Evolutionary conservation across 2,888 invertebrate species (phyloP).

Genomic region (Apotomis turbidana): DNA sequence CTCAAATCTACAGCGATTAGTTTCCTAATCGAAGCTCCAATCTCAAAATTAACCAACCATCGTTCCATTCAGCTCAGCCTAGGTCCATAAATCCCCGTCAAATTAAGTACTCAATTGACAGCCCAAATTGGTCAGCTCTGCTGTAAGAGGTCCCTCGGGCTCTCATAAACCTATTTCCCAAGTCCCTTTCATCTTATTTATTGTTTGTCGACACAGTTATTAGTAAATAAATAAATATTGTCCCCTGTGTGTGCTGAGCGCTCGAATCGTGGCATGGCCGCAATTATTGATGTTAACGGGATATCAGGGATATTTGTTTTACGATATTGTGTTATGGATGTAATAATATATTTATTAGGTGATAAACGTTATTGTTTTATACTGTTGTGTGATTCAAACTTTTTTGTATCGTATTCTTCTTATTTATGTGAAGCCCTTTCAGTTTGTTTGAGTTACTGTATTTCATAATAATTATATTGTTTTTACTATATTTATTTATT

Average conservation of each 20-base stretch:
- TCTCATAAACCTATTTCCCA: slow-evolving; percentile 79
- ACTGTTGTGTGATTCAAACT: not conserved
- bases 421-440: too few relatives aligned
- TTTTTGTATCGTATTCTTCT: too few relatives aligned
- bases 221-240: slow-evolving; percentile 82
- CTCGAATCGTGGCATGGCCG: slow-evolving; percentile 67
- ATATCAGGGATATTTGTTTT: slow-evolving; percentile 66
- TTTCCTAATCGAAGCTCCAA: not conserved
- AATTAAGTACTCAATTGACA: slow-evolving; percentile 21
- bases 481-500: too few relatives aligned
- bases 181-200: slow-evolving; percentile 79
- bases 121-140: slow-evolving; percentile 42
- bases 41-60: not conserved
- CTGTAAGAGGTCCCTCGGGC: slow-evolving; percentile 65
- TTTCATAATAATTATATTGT: too few relatives aligned
- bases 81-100: slow-evolving; percentile 22
- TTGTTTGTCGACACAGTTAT: slow-evolving; percentile 77
- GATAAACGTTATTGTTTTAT: slow-evolving; percentile 2
- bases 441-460: too few relatives aligned
- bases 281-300: slow-evolving; percentile 72
- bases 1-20: not conserved
- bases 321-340: slow-evolving; percentile 44
- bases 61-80: not conserved
- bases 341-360: slow-evolving; percentile 30
- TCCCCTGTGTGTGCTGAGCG: slow-evolving; percentile 73